Conservation (phyloP, 2,888 invertebrate genomes). For the Thymelicus acteon region DNA sequence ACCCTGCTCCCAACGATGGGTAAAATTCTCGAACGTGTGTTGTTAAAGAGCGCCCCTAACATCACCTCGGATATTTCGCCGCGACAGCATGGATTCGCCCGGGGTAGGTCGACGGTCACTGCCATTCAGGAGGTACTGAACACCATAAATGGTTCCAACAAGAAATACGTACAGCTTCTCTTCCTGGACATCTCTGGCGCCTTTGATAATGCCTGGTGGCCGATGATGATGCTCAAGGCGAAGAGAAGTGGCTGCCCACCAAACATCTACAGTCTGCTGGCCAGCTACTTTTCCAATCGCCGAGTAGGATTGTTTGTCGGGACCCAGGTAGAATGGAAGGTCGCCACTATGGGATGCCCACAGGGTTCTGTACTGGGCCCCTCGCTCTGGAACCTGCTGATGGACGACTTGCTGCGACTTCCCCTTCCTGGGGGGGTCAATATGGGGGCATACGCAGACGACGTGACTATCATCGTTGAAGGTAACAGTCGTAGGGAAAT, state of each 20-base stretch:
- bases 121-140: conserved; percentile 39
- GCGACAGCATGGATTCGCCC: background rate
- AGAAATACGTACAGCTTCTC: conserved; percentile 43
- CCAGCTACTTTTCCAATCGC: too few species aligned
- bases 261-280: too few species aligned
- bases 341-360: conserved; percentile 40
- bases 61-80: conserved; percentile 35
- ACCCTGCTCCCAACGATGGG: conserved; percentile 45
- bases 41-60: conserved; percentile 42
- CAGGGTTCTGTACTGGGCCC: conserved; percentile 41
- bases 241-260: too few species aligned
- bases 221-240: conserved; percentile 40
- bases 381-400: conserved; percentile 25
- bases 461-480: conserved; percentile 44
- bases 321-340: conserved; percentile 34
- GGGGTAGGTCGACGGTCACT: conserved; percentile 46
- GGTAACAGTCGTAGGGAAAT: background rate
- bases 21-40: conserved; percentile 49
- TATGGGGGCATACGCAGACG: conserved; percentile 47
- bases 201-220: conserved; percentile 51
- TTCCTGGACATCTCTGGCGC: conserved; percentile 53
- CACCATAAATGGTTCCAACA: background rate
- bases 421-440: conserved; percentile 25
- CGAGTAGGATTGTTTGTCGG: too few species aligned
- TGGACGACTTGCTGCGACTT: conserved; percentile 21